Base-by-base conservation (phyloP, 2,888 invertebrate genomes). In the Pimpla rufipes region DNA sequence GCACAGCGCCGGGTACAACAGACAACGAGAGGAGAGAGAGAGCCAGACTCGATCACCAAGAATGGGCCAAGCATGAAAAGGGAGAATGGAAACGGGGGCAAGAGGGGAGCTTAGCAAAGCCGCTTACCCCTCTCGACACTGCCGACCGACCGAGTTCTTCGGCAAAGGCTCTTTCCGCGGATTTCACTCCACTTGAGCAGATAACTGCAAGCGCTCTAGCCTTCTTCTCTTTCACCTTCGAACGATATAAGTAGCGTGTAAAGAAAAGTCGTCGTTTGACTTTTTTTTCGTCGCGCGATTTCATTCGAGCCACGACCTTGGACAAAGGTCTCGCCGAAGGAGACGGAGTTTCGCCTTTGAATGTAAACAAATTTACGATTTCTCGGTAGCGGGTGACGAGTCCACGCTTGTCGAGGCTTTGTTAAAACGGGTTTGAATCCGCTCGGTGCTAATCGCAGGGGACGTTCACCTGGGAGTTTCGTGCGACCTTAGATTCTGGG, bases 221-320 rank as follows among this genome's bases (percentile, higher is more conserved):
- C 16, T 57, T 78, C 62, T 78, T 23, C 50, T 67, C 47, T 73
- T 82, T 82, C 73, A 71, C 81, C 77, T 67, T 81, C 77, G 52
- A 71, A 62, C 37, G 62, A 62, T 62, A 62, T 62, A 62, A 37
- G 62, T 18, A 62, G 18, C 62, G 37, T 70, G 42, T 64, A 55
- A 50, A 57, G 16, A 16, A 16, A 37, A 45, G 71, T 66, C 52
- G 37, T 64, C 52, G 23, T 62, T n/a, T 29, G 37, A 45, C 35
- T 59, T 52, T 52, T 52, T 52, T 68, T 68, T 68, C 5, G n/a
- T 37, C n/a, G n/a, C 13, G 29, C 62, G 1, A 40, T 62, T 62
- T 55, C 55, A 23, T 23, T 55, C 16, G 10, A 62, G 35, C 18
- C 11, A n/a, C 62, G 62, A 62, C 62, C 62, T 62, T 62, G 62